Base-by-base conservation (phyloP, 2,113 vertebrate species). In the Leptobrachium leishanense region DNA sequence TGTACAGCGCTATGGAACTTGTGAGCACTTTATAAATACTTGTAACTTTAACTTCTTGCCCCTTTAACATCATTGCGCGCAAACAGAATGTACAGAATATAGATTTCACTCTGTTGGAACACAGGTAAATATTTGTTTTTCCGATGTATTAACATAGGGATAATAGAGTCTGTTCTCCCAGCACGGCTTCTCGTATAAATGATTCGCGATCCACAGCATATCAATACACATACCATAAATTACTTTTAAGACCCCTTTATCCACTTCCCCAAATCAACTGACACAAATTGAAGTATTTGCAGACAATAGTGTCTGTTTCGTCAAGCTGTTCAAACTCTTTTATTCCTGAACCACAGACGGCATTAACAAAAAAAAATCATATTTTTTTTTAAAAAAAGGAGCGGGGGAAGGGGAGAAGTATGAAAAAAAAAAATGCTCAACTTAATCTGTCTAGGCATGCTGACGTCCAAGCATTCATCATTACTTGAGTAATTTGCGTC, bases 391-490 rank as follows among this genome's bases (percentile, higher is more conserved):
- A 67, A 76, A 1, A 1, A 6, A 1, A 54, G 20, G 20, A 31
- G 20, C 20, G 20, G 20, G 20, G 20, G 20, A 31, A 1, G 20
- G 20, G 20, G 11, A 59, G 13, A 59, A 59, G 55, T 13, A 15
- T 12, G 13, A 79, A 81, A 85, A 79, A 53, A 89, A 75, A 76
- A 88, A 88, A 78, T 82, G 79, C 82, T 88, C 68, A 85, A 84
- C 81, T 87, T 88, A 92, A 86, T 89, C 83, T 85, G 82, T 88
- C 87, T 85, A 85, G 85, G 89, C 88, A 88, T 84, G 77, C 85
- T 75, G 82, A 88, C 90, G 89, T 87, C 83, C 87, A 87, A 82
- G 84, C 89, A 92, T 92, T 91, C 88, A 91, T 91, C 88, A 94
- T 88, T 86, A 87, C 83, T 88, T 89, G 90, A 88, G 86, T 90